These are phyloP conservation scores for Pinctada fucata DNA, from an alignment of 2,888 invertebrate genomes.

Conservation along the genomic window DNA sequence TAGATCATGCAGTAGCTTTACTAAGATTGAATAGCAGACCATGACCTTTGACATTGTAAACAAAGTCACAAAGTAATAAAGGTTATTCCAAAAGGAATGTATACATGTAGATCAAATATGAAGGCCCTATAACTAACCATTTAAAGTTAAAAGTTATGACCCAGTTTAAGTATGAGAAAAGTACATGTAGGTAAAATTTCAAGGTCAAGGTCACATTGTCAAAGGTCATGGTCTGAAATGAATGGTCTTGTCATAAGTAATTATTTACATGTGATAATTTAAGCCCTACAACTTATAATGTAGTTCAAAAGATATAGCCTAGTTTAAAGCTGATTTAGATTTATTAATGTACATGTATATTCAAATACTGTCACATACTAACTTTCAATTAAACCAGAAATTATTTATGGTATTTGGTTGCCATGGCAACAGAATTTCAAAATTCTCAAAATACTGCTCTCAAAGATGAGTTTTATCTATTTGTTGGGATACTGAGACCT, in stretches of 20 bases:
- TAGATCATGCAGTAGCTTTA: no score
- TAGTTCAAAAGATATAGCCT: neutral
- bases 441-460: no score
- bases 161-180: neutral
- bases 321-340: neutral
- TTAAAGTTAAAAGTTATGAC: neutral
- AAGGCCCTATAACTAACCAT: neutral
- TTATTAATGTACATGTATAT: no score
- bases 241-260: neutral
- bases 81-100: neutral
- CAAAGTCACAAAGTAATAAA: neutral
- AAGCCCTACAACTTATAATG: neutral
- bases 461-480: no score
- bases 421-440: no score
- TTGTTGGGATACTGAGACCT: no score
- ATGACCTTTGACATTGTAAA: no score
- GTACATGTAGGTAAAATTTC: neutral
- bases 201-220: neutral
- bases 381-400: no score
- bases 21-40: no score
- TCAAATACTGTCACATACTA: no score
- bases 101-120: neutral
- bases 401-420: no score
- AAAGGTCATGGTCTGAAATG: neutral
- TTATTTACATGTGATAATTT: neutral